These are phyloP conservation scores for Drosophila ironensis DNA, from an alignment of 1,140 invertebrate genomes.

Conservation along the genomic window DNA sequence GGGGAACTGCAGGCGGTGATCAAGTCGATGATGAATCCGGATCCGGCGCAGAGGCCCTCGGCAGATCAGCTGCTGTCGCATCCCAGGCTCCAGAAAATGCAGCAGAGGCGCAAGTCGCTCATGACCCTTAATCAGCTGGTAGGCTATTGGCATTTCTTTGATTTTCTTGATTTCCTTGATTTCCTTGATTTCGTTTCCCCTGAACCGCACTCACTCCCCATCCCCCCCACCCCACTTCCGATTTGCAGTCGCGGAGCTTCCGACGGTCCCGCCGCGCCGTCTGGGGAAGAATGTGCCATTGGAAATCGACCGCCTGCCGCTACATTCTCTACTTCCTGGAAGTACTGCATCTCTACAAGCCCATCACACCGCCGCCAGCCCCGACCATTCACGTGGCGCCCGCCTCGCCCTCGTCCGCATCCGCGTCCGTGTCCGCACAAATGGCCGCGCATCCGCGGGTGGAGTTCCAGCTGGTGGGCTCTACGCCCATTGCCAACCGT, in stretches of 20 bases:
- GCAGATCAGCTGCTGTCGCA: conserved; percentile 83
- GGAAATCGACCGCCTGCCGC: conserved; percentile 52
- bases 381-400: conserved; percentile 5
- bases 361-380: conserved; percentile 18
- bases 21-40: conserved; percentile 84
- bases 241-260: conserved; percentile 53
- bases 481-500: conserved; percentile 63
- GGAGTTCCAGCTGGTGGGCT: conserved; percentile 56
- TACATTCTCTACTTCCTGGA: conserved; percentile 61
- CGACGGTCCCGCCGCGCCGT: conserved; percentile 55
- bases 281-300: conserved; percentile 75
- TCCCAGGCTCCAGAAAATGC: conserved; percentile 55
- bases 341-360: conserved; percentile 47
- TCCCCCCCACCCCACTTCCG: too few species aligned
- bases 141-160: too few species aligned
- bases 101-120: conserved; percentile 55
- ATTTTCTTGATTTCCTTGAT: too few species aligned
- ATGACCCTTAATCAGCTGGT: conserved; percentile 56
- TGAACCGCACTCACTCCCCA: neutral
- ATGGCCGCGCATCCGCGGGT: conserved; percentile 10
- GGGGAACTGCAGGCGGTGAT: conserved; percentile 84
- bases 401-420: conserved; percentile 31
- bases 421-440: conserved; percentile 23
- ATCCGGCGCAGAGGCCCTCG: conserved; percentile 83
- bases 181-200: too few species aligned